Conservation (phyloP, 2,797 vertebrate genomes). For the Gymnothorax javanicus region DNA sequence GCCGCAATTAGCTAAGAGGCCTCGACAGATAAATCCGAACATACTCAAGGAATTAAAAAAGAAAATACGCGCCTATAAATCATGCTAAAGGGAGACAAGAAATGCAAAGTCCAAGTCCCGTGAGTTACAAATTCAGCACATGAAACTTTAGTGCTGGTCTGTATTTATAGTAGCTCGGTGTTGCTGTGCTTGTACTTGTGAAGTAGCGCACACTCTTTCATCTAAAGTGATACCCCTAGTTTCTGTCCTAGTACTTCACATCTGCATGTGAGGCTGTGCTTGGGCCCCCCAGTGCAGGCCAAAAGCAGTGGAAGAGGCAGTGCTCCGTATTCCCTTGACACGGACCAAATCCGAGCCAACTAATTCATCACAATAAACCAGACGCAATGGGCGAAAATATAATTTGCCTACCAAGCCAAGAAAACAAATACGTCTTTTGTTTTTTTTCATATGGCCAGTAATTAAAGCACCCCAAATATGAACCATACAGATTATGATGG, state of each 20-base stretch:
- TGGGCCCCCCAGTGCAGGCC: not conserved
- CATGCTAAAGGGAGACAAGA: not conserved
- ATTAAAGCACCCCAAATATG: conserved; percentile 21
- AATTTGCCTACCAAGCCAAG: conserved; percentile 35
- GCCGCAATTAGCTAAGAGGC: conserved; percentile 2
- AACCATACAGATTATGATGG: conserved; percentile 34
- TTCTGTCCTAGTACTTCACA: not conserved
- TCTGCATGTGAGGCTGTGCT: not conserved
- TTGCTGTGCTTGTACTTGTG: conserved; percentile 7
- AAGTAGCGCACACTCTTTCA: not conserved
- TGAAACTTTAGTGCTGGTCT: not conserved
- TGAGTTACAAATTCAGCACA: not conserved
- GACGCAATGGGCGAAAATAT: conserved; percentile 29
- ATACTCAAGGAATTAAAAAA: not conserved
- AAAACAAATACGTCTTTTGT: conserved; percentile 22
- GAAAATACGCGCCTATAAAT: not conserved
- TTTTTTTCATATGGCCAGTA: conserved; percentile 20
- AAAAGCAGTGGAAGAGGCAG: not conserved
- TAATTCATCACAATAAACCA: conserved; percentile 49
- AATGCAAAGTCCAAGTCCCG: not conserved
- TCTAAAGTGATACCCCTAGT: not conserved
- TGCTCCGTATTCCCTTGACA: not conserved
- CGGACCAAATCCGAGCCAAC: not conserved
- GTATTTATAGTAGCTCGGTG: not conserved
- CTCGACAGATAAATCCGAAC: conserved; percentile 8